Percentiles rank a stretch among this genome's conserved stretches.
These are phyloP conservation scores for Drosophila dunni DNA, from an alignment of 1,140 invertebrate species.

Conservation along the genomic window DNA sequence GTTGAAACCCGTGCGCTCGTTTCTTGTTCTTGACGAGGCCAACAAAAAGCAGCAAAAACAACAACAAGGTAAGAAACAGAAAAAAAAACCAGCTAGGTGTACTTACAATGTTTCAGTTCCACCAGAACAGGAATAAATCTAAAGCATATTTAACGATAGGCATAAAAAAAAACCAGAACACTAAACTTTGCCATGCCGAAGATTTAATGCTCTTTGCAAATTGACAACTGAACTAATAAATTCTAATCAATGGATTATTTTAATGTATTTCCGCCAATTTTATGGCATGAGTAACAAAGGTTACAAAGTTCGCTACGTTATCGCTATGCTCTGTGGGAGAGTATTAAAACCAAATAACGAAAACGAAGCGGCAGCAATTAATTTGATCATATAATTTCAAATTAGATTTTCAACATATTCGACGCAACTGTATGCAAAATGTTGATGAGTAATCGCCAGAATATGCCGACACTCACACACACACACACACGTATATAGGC, in stretches of 20 bases:
- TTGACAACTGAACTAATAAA: background rate
- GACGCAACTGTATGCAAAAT: slow-evolving; percentile 39
- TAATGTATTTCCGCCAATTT: background rate
- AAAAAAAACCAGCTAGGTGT: slow-evolving; percentile 2
- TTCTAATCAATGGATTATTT: no score
- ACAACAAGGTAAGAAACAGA: no score
- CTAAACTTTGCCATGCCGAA: background rate
- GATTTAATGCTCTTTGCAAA: slow-evolving; percentile 1
- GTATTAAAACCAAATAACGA: slow-evolving; percentile 1
- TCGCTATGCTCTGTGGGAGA: background rate
- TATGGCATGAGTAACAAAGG: background rate
- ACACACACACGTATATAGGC: slow-evolving; percentile 14
- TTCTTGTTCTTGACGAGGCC: slow-evolving; percentile 3
- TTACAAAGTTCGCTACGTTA: background rate
- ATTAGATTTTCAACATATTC: slow-evolving; percentile 35
- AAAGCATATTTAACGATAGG: slow-evolving; percentile 25
- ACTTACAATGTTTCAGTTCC: slow-evolving; percentile 18
- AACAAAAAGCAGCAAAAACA: slow-evolving; percentile 7
- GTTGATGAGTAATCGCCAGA: slow-evolving; percentile 73
- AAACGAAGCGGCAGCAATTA: slow-evolving; percentile 39
- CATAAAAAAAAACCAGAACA: slow-evolving; percentile 17
- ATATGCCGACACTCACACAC: slow-evolving; percentile 48
- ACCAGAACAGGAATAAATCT: slow-evolving; percentile 20
- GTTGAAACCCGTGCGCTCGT: slow-evolving; percentile 1
- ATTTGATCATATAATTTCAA: slow-evolving; percentile 58